Percentiles rank a stretch among this genome's conserved stretches.
These are phyloP conservation scores for Alauda arvensis DNA, from an alignment of 2,797 vertebrate genomes.

Conservation along the genomic window DNA sequence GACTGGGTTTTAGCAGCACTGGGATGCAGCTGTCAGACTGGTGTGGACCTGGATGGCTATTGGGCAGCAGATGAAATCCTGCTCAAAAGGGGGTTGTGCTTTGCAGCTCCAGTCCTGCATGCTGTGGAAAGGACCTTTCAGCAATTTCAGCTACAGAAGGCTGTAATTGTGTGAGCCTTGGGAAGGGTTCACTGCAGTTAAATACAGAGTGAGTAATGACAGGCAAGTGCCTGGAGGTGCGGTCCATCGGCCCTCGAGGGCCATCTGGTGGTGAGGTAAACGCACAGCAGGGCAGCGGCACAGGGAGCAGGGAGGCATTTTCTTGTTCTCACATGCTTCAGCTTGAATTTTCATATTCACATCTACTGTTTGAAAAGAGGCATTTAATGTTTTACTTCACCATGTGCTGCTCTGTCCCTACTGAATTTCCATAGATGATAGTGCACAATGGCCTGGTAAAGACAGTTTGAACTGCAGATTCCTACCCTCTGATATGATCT, in stretches of 20 bases:
- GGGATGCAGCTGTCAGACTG: neutral
- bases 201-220: neutral
- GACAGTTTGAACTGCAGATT: neutral
- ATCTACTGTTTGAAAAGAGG: neutral
- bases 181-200: neutral
- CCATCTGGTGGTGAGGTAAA: neutral
- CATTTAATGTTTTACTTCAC: neutral
- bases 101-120: neutral
- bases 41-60: neutral
- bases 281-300: neutral
- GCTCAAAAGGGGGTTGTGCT: neutral
- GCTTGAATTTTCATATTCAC: neutral
- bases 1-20: neutral
- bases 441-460: neutral
- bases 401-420: neutral
- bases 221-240: rapidly evolving
- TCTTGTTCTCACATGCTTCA: neutral
- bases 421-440: neutral
- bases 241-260: neutral
- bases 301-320: too few species aligned
- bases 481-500: neutral
- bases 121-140: neutral
- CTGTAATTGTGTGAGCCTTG: neutral
- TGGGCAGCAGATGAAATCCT: neutral
- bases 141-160: rapidly evolving